These are phyloP conservation scores for Fragum sueziense DNA, from an alignment of 2,888 invertebrate species.

Conservation along the genomic window DNA sequence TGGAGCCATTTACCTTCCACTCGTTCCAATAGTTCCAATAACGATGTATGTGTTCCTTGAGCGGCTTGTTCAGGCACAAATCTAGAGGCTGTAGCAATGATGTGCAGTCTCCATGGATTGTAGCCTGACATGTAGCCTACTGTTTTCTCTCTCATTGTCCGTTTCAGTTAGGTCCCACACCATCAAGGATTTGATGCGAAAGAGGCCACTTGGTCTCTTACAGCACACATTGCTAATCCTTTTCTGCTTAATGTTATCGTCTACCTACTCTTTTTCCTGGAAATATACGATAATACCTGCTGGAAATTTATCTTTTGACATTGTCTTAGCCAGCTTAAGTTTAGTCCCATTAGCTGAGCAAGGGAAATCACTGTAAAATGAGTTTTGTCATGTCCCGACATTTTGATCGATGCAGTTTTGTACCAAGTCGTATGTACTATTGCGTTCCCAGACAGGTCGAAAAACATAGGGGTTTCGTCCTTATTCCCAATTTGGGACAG, in stretches of 20 bases:
- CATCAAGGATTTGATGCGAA: background rate
- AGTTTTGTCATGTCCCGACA: conserved; percentile 45
- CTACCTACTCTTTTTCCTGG: conserved; percentile 53
- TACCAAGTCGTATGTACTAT: conserved; percentile 43
- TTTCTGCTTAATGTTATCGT: conserved; percentile 19
- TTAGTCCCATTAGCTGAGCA: conserved; percentile 59
- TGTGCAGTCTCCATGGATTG: conserved; percentile 37
- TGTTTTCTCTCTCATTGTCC: background rate
- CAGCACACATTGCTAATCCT: conserved; percentile 49
- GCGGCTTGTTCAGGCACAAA: conserved; percentile 34
- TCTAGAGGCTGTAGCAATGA: conserved; percentile 30
- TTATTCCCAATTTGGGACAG: conserved; percentile 23
- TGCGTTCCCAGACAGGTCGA: conserved; percentile 43
- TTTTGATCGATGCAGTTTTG: conserved; percentile 36
- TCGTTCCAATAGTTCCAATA: conserved; percentile 36
- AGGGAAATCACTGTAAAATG: conserved; percentile 58
- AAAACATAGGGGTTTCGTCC: conserved; percentile 39
- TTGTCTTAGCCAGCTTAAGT: conserved; percentile 57
- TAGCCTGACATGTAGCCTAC: conserved; percentile 9
- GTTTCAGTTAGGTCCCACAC: conserved; percentile 48
- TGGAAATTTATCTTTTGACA: conserved; percentile 54
- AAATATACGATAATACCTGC: conserved; percentile 39
- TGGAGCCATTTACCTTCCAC: background rate
- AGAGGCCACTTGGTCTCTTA: conserved; percentile 9
- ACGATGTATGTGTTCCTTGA: conserved; percentile 20